A percentile compares a stretch with the other conserved stretches of the same genome.
Conservation (phyloP, 2,113 vertebrate genomes). For the Romanogobio albipinnatus region DNA sequence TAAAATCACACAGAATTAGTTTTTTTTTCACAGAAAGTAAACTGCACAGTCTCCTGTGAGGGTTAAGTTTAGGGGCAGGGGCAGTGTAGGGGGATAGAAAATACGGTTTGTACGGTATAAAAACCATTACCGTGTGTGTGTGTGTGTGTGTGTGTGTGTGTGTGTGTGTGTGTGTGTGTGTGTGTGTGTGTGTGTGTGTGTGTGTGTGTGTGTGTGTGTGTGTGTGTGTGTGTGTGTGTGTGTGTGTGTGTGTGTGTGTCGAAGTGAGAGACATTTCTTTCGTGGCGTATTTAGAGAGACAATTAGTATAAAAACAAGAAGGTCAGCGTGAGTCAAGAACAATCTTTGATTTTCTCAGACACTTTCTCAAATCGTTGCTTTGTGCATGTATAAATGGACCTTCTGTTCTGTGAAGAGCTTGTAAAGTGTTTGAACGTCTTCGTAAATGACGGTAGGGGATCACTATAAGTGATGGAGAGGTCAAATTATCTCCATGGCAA, state of each 20-base stretch:
- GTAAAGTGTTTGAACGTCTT: background rate
- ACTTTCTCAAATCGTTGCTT: slow-evolving; percentile 3
- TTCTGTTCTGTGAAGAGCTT: background rate
- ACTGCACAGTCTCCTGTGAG: too few species aligned
- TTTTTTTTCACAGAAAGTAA: too few species aligned
- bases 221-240: slow-evolving; percentile 5
- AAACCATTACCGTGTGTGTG: too few species aligned
- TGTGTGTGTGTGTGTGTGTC: background rate
- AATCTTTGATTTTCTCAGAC: background rate
- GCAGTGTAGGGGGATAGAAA: too few species aligned
- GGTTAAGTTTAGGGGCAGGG: too few species aligned
- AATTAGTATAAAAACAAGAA: slow-evolving; percentile 15
- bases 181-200: slow-evolving; percentile 25
- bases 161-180: slow-evolving; percentile 15
- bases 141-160: slow-evolving; percentile 19
- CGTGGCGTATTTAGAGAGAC: background rate
- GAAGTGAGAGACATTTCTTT: background rate
- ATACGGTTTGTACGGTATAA: too few species aligned
- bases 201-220: slow-evolving; percentile 1
- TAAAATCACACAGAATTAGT: too few species aligned
- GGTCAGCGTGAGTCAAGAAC: background rate
- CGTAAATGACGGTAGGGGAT: slow-evolving; percentile 2
- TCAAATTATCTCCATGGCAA: slow-evolving; percentile 19
- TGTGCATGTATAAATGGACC: background rate
- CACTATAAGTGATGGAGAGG: slow-evolving; percentile 25